Evolutionary conservation across 2,888 invertebrate species (phyloP), one percentile per base, ranked within the genome.

Genomic region (Xestia rhomboidea): DNA sequence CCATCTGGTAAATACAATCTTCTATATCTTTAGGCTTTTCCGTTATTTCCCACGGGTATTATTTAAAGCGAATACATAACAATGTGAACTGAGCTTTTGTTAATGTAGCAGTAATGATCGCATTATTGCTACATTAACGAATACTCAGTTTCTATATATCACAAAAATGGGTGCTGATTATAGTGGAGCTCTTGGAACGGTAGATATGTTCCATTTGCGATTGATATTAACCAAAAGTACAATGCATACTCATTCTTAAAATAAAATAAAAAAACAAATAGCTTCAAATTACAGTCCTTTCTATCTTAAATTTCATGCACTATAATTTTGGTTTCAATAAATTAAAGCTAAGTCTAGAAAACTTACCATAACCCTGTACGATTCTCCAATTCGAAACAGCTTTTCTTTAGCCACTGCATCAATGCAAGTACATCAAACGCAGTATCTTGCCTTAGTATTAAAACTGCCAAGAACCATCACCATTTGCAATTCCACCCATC

Each of bases 401-500:
- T 2, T 18, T 41, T 8, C 3, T 18, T 73, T 18, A 10, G 13
- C 21, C 6, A 30, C 27, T 41, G 7, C 24, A 30, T 41, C 49
- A 57, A 49, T 5, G 10, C 3, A 38, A n/a, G 0, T 49, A 34
- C 41, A 44, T 24, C 24, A 30, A n/a, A 24, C 21, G 4, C 11
- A 41, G 0, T 41, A 30, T 44, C 18, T n/a, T 21, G 2, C 10
- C 5, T 5, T 0, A 27, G 0, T 11, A 24, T 57, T 24, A 38
- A 60, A 60, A 27, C 30, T 11, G 41, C 2, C 41, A 51, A 46
- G 24, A 76, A n/a, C 82, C 57, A 18, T 38, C 57, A 44, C 63
- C 68, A 64, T 68, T 79, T 49, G 49, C 83, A 79, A 68, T 83
- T 79, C 57, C 21, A 60, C 38, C 60, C 51, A 60, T 72, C 57